phyloP scores from a whole-genome alignment of 2,113 vertebrate species.

The Benthochromis sp. region DNA sequence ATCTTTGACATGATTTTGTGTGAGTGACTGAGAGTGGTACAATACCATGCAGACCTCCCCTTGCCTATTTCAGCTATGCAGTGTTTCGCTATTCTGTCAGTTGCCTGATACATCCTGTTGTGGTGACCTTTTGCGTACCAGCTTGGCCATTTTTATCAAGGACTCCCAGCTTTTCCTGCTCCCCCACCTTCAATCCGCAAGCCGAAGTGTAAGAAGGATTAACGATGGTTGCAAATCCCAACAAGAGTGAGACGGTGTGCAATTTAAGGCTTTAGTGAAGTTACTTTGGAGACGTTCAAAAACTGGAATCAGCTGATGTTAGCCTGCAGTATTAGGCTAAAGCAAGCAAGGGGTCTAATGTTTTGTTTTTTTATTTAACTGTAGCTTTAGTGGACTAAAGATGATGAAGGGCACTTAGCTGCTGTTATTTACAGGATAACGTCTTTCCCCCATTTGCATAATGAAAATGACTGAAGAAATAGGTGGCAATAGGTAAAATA shows the following conservation, averaged over 20 bases:
- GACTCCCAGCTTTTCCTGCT: background rate
- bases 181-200: background rate
- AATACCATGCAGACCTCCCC: background rate
- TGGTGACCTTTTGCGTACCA: background rate
- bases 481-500: background rate
- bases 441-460: background rate
- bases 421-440: background rate
- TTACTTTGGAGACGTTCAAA: background rate
- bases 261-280: background rate
- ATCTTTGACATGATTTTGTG: background rate
- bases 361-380: background rate
- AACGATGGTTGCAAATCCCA: background rate
- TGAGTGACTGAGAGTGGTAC: background rate
- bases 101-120: background rate
- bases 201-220: background rate
- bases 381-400: background rate
- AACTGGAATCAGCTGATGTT: background rate
- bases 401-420: background rate
- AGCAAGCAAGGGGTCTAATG: background rate
- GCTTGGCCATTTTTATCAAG: background rate
- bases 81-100: background rate
- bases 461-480: conserved; percentile 14
- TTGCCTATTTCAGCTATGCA: background rate
- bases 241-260: background rate
- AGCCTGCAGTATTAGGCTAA: background rate